Evolutionary conservation across 2,113 vertebrate genomes (phyloP).

Genomic region (Anthoscopus minutus): DNA sequence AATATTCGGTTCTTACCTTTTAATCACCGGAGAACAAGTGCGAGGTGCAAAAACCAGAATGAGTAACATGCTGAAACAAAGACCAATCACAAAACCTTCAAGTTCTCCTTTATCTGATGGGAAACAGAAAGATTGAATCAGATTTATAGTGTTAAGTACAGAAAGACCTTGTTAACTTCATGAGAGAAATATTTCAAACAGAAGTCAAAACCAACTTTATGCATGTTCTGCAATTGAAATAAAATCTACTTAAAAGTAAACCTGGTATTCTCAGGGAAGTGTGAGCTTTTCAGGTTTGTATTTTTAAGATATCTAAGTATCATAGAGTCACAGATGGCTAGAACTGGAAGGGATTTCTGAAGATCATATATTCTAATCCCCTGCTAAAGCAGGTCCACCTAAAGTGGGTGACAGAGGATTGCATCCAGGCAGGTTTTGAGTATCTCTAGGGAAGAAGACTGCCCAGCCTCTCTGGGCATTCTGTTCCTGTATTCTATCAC

Average conservation of each 20-base stretch:
- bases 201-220: background rate
- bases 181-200: background rate
- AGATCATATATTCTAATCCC: background rate
- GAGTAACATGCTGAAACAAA: constrained; percentile 4
- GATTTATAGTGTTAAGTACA: background rate
- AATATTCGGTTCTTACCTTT: constrained; percentile 30
- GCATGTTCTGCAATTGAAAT: background rate
- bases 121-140: background rate
- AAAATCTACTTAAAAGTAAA: background rate
- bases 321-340: background rate
- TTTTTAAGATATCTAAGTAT: background rate
- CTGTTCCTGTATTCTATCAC: background rate
- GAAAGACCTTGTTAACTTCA: background rate
- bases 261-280: background rate
- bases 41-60: background rate
- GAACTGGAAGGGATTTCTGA: background rate
- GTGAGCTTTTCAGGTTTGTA: background rate
- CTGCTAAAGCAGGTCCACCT: background rate
- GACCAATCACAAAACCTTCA: background rate
- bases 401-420: background rate
- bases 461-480: too few species aligned
- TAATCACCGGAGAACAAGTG: constrained; percentile 2
- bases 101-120: constrained; percentile 53
- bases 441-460: background rate
- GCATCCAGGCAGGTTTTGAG: background rate